phyloP scores from a whole-genome alignment of 1,140 invertebrate species.

The Drosophila mauritiana region DNA sequence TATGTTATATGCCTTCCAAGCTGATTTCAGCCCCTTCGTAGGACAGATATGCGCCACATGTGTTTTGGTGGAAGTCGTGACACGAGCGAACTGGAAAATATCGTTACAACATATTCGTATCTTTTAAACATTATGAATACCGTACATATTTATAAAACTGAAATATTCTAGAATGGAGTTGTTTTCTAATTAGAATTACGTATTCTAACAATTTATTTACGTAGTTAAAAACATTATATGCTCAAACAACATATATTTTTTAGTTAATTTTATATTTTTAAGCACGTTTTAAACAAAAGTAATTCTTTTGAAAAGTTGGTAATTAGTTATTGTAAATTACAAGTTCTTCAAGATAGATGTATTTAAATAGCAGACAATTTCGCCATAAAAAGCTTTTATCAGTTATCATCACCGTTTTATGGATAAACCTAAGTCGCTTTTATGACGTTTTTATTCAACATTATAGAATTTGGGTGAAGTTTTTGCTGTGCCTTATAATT shows the following conservation, averaged over 20 bases:
- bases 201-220: too few relatives aligned
- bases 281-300: too few relatives aligned
- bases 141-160: too few relatives aligned
- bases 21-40: background rate
- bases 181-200: too few relatives aligned
- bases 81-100: constrained; percentile 3
- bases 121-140: too few relatives aligned
- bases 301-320: too few relatives aligned
- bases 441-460: background rate
- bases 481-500: background rate
- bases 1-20: background rate
- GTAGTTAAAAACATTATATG: too few relatives aligned
- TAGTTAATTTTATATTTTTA: too few relatives aligned
- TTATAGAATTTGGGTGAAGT: background rate
- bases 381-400: background rate
- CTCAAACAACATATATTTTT: too few relatives aligned
- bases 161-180: background rate
- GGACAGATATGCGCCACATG: background rate
- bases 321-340: too few relatives aligned
- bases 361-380: background rate
- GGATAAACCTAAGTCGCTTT: background rate
- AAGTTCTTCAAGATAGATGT: too few relatives aligned
- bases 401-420: background rate
- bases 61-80: background rate
- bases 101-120: background rate